phyloP scores from a whole-genome alignment of 2,888 invertebrate species.

The Heteropelma amictum region DNA sequence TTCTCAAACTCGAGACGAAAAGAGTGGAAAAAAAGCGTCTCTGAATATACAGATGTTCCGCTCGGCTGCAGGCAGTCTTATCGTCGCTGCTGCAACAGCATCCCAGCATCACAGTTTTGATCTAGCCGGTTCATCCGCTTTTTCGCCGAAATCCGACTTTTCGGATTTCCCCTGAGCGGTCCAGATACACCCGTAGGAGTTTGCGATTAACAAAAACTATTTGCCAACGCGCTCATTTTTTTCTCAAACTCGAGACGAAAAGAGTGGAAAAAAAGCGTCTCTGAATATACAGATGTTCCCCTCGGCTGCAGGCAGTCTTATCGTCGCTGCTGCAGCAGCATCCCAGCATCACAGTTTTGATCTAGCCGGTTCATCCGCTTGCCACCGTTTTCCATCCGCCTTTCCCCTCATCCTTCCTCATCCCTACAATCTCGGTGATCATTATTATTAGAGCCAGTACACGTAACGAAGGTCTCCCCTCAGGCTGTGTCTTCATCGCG shows the following conservation, averaged over 20 bases:
- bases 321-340: background rate
- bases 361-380: conserved; percentile 16
- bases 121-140: too few relatives aligned
- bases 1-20: too few relatives aligned
- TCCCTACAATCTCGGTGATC: conserved; percentile 14
- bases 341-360: conserved; percentile 21
- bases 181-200: conserved; percentile 15
- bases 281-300: background rate
- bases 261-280: background rate
- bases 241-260: conserved; percentile 43
- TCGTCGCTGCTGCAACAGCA: too few relatives aligned
- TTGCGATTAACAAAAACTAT: conserved; percentile 58
- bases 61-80: too few relatives aligned
- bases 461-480: conserved; percentile 53
- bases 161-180: conserved; percentile 50
- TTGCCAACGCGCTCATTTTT: conserved; percentile 56
- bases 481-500: conserved; percentile 23
- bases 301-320: background rate
- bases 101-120: too few relatives aligned
- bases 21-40: too few relatives aligned
- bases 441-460: conserved; percentile 54
- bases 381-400: conserved; percentile 10
- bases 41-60: too few relatives aligned
- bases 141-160: too few relatives aligned
- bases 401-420: background rate